Evolutionary conservation across 2,113 vertebrate species (phyloP), one percentile per base, ranked within the genome.

Genomic region (Carettochelys insculpta): DNA sequence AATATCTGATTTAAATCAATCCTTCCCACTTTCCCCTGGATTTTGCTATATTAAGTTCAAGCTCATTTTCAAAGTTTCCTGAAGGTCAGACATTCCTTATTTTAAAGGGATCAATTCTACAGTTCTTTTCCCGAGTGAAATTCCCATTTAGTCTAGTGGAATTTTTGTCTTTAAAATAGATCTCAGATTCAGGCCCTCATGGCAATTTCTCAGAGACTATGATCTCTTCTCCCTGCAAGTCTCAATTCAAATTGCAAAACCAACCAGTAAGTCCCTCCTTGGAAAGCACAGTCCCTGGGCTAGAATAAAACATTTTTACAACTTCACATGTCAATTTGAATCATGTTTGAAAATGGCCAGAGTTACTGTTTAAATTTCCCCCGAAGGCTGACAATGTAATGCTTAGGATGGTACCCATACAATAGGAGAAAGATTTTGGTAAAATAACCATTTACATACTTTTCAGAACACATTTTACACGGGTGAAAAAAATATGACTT

Each of bases 361-460:
- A 22, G 77, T 47, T 87, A 87, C 71, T 1, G 0, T 54, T 89
- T 43, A 81, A 65, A 65, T 0, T 73, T 45, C 11, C 8, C 2
- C 0, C 78, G n/a, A 24, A 73, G 91, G 87, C 91, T 2, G 68
- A 52, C 20, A n/a, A 71, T 20, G n/a, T 34, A 80, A 2, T 89
- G 82, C 94, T 95, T 91, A 88, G 75, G 83, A 89, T 75, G 80
- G 91, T 88, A 80, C 45, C 58, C 86, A 56, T 31, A 75, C 89
- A 77, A 11, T 3, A 50, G 78, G 65, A 76, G 83, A 65, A 89
- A 84, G 22, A 85, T 61, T 43, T n/a, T 22, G n/a, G 48, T 48
- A 80, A 82, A 94, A 85, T 8, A 56, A n/a, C 38, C 29, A 7
- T 8, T 77, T 85, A 50, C 8, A 41, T 56, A 75, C 82, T 48